Conservation (phyloP, 2,797 vertebrate genomes). For the Acestrorhynchus altus region DNA sequence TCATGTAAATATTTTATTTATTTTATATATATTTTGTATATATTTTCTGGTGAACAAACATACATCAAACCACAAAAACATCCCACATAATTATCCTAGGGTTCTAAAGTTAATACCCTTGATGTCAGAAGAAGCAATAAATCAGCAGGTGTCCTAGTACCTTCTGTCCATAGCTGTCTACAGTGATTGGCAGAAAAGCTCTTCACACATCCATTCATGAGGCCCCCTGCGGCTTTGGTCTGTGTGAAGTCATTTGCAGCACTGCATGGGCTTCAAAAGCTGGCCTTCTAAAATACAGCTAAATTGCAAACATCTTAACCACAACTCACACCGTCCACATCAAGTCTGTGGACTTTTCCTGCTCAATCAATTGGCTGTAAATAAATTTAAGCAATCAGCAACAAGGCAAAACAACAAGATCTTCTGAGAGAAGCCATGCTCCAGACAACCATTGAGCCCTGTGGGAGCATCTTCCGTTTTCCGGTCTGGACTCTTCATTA, state of each 20-base stretch:
- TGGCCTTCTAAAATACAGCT: not conserved
- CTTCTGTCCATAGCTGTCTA: not conserved
- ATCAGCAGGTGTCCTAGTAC: too few relatives aligned
- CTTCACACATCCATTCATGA: constrained; percentile 3
- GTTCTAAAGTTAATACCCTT: too few relatives aligned
- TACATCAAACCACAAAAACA: too few relatives aligned
- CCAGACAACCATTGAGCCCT: constrained; percentile 1
- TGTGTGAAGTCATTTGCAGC: constrained; percentile 54
- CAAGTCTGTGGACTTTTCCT: not conserved
- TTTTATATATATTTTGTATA: too few relatives aligned
- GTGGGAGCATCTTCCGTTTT: constrained; percentile 1
- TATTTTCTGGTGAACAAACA: too few relatives aligned
- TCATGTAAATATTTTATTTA: too few relatives aligned
- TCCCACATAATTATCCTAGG: too few relatives aligned
- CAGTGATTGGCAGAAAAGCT: constrained; percentile 16
- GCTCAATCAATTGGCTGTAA: constrained; percentile 22
- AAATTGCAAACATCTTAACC: not conserved
- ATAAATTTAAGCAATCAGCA: not conserved
- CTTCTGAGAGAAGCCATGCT: not conserved
- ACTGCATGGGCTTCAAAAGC: constrained; percentile 45
- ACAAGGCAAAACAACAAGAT: not conserved
- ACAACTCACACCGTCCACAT: not conserved
- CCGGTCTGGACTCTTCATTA: constrained; percentile 18
- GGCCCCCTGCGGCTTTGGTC: not conserved
- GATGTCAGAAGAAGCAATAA: too few relatives aligned